Evolutionary conservation across 2,113 vertebrate genomes (phyloP), one percentile per base, ranked within the genome.

Genomic region (Myotis brandtii): DNA sequence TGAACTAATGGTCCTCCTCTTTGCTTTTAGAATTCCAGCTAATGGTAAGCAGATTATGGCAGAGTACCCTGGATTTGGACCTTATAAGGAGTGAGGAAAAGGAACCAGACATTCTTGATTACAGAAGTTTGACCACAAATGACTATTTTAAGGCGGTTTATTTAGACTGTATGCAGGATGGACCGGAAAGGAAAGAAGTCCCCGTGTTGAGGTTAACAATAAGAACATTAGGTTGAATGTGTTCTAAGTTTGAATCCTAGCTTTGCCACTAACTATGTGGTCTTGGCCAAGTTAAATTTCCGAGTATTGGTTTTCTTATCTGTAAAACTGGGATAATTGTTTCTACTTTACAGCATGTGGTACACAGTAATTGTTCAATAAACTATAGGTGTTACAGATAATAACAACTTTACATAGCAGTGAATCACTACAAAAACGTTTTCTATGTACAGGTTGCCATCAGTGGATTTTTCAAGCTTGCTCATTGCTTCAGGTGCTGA

Each of bases 241-340:
- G 67, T n/a, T 56, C 50, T 62, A 72, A 6, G 4, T 90, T 43
- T 88, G 54, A 87, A 76, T 83, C 6, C 21, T 89, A 50, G 30
- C 72, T 62, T 30, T 85, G 54, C n/a, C 54, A 64, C 37, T 75
- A 52, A 92, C 6, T 86, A 8, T 43, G 11, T 66, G 10, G 2
- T n/a, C 48, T 83, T 86, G 66, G 25, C 40, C 48, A 89, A 62
- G 18, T 85, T 81, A 76, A 52, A 81, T 95, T 85, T 86, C 79
- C 23, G 27, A 91, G 17, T 43, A 43, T 85, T 25, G 14, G 27
- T 73, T 88, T 88, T 83, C 52, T 92, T 23, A 88, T 79, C 32
- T 93, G 12, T 59, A 90, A 88, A 90, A 34, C 59, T 46, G 11
- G 66, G 14, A 62, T 52, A 54, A 91, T 64, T 7, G 27, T 87